Evolutionary conservation across 2,113 vertebrate genomes (phyloP).

Genomic region (Irena cyanogastra): DNA sequence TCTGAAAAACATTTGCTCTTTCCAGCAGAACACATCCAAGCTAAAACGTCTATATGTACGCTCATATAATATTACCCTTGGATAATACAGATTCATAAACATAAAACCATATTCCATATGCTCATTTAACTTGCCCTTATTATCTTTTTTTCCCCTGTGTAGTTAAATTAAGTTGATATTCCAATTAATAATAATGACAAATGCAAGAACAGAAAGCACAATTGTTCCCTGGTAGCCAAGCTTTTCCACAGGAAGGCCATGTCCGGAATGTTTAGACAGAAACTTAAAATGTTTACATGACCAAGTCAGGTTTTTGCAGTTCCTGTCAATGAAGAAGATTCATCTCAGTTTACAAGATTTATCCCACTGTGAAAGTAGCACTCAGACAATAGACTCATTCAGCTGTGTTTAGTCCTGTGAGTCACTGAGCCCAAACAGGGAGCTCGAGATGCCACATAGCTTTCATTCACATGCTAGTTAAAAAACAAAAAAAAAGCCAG

Average conservation of each 20-base stretch:
- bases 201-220: background rate
- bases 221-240: background rate
- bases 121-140: background rate
- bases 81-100: background rate
- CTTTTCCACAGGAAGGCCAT: background rate
- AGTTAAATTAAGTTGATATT: background rate
- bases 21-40: background rate
- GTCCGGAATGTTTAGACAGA: conserved; percentile 2
- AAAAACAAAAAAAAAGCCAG: background rate
- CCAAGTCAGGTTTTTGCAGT: background rate
- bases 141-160: background rate
- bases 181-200: background rate
- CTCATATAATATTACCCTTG: background rate
- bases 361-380: background rate
- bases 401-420: background rate
- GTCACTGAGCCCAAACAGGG: background rate
- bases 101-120: background rate
- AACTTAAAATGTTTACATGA: conserved; percentile 21
- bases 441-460: background rate
- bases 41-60: background rate
- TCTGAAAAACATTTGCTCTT: background rate
- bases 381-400: background rate
- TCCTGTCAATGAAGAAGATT: conserved; percentile 15
- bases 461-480: background rate
- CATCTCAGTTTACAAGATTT: conserved; percentile 13